Percentiles rank a stretch among this genome's conserved stretches.
Conservation (phyloP, 2,113 vertebrate genomes). For the Semicossyphus pulcher region DNA sequence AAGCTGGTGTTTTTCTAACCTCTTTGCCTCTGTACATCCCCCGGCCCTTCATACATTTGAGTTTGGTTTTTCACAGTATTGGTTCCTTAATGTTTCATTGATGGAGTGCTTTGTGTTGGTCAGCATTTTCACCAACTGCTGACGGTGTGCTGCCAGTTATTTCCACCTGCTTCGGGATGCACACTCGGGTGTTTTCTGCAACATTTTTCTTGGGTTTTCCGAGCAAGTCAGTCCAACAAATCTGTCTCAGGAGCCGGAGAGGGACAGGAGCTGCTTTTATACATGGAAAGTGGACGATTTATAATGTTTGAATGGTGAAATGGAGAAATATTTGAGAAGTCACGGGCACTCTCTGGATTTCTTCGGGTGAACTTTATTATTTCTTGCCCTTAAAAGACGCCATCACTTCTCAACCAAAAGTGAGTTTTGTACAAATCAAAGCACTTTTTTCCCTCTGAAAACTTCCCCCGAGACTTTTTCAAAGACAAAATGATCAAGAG, state of each 20-base stretch:
- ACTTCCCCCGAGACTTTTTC: not conserved
- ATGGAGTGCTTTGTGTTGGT: slow-evolving; percentile 52
- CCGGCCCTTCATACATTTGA: not conserved
- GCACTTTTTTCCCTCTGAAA: not conserved
- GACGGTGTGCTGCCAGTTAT: slow-evolving; percentile 54
- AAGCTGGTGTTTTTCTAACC: too few relatives aligned
- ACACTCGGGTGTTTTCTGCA: slow-evolving; percentile 27
- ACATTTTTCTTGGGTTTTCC: slow-evolving; percentile 5
- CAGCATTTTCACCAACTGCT: slow-evolving; percentile 61
- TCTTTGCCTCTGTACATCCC: too few relatives aligned
- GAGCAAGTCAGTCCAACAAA: not conserved
- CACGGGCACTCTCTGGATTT: not conserved
- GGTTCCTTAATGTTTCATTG: slow-evolving; percentile 45
- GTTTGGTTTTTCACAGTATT: slow-evolving; percentile 49
- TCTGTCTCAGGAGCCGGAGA: too few relatives aligned
- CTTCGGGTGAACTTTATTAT: not conserved
- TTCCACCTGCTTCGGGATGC: slow-evolving; percentile 48
- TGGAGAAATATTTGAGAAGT: not conserved
- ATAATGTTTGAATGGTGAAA: not conserved
- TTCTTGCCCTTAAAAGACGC: not conserved
- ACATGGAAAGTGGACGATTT: not conserved
- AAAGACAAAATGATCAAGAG: slow-evolving; percentile 9
- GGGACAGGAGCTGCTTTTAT: not conserved
- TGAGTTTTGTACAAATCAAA: slow-evolving; percentile 7
- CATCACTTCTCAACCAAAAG: too few relatives aligned